Conservation (phyloP, 2,113 vertebrate genomes). For the Ammodramus savannarum region DNA sequence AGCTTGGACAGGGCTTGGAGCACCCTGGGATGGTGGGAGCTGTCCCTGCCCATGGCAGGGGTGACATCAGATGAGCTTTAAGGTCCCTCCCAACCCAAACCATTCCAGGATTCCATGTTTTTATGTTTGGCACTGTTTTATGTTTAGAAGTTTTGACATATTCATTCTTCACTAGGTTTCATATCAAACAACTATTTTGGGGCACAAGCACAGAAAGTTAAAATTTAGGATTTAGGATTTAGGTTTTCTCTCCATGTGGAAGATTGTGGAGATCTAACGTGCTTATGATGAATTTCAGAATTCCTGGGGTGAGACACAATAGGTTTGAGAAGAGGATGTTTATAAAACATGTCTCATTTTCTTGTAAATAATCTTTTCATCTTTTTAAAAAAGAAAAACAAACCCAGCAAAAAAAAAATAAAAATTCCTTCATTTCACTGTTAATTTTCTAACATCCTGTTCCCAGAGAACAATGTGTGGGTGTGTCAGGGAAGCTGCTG, state of each 20-base stretch:
- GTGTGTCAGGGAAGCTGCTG: slow-evolving; percentile 6
- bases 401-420: background rate
- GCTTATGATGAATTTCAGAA: background rate
- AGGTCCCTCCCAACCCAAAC: background rate
- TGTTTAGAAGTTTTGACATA: background rate
- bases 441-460: slow-evolving; percentile 45
- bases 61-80: background rate
- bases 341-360: background rate
- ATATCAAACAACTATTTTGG: background rate
- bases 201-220: background rate
- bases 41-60: background rate
- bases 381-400: slow-evolving; percentile 4
- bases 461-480: slow-evolving; percentile 26
- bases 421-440: background rate
- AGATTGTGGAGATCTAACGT: background rate
- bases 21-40: fast-evolving
- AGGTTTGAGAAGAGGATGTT: slow-evolving; percentile 45
- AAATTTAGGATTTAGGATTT: too few relatives aligned
- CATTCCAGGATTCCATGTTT: background rate
- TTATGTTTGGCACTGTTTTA: background rate
- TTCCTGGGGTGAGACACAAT: background rate
- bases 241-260: background rate
- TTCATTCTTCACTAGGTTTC: background rate
- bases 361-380: slow-evolving; percentile 34
- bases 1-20: background rate